These are phyloP conservation scores for Apostichopus japonicus DNA, from an alignment of 35 echinoderm and acorn worm genomes.

Conservation along the genomic window DNA sequence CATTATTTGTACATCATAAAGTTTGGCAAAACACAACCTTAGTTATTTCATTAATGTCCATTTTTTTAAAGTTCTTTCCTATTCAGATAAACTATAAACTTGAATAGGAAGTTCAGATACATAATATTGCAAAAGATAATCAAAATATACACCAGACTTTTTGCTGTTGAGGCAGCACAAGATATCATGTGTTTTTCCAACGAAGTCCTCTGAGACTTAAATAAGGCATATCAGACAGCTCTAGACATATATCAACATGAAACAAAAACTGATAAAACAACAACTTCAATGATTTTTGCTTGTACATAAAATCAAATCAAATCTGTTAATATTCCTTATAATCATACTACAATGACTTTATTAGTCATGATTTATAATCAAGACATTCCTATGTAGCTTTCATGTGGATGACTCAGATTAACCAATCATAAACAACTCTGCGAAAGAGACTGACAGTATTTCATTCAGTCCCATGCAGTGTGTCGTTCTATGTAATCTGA, in stretches of 20 bases:
- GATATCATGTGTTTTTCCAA: neutral
- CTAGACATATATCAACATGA: too few species aligned
- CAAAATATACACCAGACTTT: neutral
- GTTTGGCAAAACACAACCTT: too few species aligned
- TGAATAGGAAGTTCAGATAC: neutral
- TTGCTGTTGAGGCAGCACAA: slow-evolving; percentile 7
- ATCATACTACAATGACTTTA: too few species aligned
- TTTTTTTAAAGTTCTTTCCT: neutral
- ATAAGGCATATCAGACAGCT: neutral
- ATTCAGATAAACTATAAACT: neutral
- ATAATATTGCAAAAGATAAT: slow-evolving; percentile 1
- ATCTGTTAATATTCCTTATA: neutral
- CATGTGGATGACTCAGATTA: neutral
- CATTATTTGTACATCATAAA: too few species aligned
- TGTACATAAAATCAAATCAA: neutral
- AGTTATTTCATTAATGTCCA: neutral
- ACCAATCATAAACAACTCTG: neutral
- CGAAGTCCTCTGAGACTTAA: neutral
- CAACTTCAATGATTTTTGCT: neutral
- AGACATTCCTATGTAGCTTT: neutral
- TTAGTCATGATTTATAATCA: neutral
- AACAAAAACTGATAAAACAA: too few species aligned
- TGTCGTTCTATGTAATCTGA: too few species aligned
- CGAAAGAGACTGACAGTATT: too few species aligned
- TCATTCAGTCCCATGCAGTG: too few species aligned